A percentile compares a stretch with the other conserved stretches of the same genome.
Evolutionary conservation across 2,113 vertebrate genomes (phyloP).

Genomic region (Lophochroa leadbeateri): DNA sequence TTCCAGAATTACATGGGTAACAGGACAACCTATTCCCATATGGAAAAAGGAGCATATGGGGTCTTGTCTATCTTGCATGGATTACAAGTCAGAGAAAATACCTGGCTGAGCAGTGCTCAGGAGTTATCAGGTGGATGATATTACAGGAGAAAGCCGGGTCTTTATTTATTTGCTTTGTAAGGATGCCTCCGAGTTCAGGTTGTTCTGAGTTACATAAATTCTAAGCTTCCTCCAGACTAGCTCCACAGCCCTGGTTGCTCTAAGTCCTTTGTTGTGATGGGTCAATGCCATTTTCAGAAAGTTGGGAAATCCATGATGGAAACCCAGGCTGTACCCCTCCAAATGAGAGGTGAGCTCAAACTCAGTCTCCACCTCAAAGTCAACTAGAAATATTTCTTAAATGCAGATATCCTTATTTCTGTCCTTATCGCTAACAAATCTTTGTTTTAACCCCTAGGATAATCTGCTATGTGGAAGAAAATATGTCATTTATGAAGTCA

Average conservation of each 20-base stretch:
- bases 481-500: background rate
- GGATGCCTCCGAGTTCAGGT: background rate
- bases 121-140: conserved; percentile 37
- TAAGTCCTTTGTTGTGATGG: background rate
- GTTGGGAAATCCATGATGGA: background rate
- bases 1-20: background rate
- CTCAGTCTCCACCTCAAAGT: background rate
- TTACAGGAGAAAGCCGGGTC: background rate
- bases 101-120: conserved; percentile 48
- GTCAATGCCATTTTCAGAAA: background rate
- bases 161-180: conserved; percentile 8
- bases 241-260: background rate
- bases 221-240: background rate
- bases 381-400: background rate
- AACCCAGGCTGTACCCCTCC: background rate
- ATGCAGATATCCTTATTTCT: background rate
- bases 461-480: background rate
- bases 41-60: background rate
- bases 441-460: background rate
- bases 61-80: background rate
- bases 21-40: background rate
- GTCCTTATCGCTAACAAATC: background rate
- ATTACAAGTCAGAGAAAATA: conserved; percentile 41
- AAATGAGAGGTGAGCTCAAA: background rate
- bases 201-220: background rate